Evolutionary conservation across 2,797 vertebrate genomes (phyloP), one percentile per base, ranked within the genome.

Genomic region (Austrolebias charrua): DNA sequence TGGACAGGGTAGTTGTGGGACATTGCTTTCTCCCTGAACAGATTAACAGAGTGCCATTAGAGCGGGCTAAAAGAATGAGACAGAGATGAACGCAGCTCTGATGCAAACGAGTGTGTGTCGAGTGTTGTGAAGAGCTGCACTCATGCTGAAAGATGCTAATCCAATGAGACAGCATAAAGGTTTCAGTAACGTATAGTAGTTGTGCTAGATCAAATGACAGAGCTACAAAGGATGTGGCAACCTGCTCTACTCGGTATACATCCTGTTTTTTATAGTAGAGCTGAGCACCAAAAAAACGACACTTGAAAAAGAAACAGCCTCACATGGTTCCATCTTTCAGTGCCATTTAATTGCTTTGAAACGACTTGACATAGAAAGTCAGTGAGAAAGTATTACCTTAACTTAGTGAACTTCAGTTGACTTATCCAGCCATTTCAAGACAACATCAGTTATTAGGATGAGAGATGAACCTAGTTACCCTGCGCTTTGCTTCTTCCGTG

Each of bases 11-110:
- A 60, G 76, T 64, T 56, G 65, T 60, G 69, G 72, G 63, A 59
- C 78, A 63, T 16, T 35, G 65, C 58, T 66, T 33, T 67, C 57
- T 84, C 83, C 83, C 83, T 50, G 71, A 82, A 76, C 78, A 86
- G 82, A 86, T 86, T 79, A 85, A 59, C 78, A 76, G 69, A 82
- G 80, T 76, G 78, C 80, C 75, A 88, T 88, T 86, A 88, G 72
- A 78, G 72, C 56, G 49, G 53, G 82, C 80, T 90, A 90, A 90
- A 83, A 86, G 81, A 84, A 88, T 77, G 79, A 90, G 85, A 83
- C 79, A 64, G 75, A 76, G 66, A 79, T 78, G 75, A 85, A 82
- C 85, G 86, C 74, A 71, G 82, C 70, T 49, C 75, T 78, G 82
- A 84, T 28, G 56, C 80, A 56, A 60, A 66, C 80, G 87, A 88